phyloP scores from a whole-genome alignment of 2,888 invertebrate species.

The Plebejus argus region DNA sequence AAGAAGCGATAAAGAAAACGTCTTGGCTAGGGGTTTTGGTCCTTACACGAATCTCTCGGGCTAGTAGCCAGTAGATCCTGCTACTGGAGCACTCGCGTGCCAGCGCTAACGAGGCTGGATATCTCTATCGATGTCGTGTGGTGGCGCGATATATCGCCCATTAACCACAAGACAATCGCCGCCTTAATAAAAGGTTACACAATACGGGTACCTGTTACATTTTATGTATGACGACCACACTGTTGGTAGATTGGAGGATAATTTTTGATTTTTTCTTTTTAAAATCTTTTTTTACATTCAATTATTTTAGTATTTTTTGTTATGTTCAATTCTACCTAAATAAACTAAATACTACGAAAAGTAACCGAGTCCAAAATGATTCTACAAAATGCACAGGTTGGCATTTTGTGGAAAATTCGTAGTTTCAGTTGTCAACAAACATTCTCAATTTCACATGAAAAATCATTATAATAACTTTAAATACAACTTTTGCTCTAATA shows the following conservation, averaged over 20 bases:
- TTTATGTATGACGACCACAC: slow-evolving; percentile 36
- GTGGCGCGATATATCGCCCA: slow-evolving; percentile 34
- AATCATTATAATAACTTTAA: no score
- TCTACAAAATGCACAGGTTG: no score
- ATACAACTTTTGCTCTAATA: no score
- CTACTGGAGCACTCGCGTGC: slow-evolving; percentile 7
- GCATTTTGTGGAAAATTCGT: no score
- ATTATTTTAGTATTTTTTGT: no score
- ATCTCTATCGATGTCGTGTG: slow-evolving; percentile 30
- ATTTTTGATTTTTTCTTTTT: neutral
- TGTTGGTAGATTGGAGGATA: neutral
- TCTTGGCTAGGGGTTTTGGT: no score
- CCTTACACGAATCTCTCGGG: no score
- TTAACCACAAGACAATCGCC: slow-evolving; percentile 43
- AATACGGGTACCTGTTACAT: slow-evolving; percentile 41
- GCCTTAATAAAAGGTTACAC: slow-evolving; percentile 42
- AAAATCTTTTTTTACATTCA: neutral
- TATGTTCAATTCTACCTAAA: no score
- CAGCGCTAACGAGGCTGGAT: slow-evolving; percentile 24
- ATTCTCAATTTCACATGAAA: neutral
- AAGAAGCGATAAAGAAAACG: no score
- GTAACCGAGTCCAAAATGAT: no score
- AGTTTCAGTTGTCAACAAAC: neutral
- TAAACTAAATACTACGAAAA: no score
- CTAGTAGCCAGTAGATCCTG: neutral